Evolutionary conservation across 2,113 vertebrate species (phyloP), one percentile per base, ranked within the genome.

Genomic region (Oreotrochilus melanogaster): DNA sequence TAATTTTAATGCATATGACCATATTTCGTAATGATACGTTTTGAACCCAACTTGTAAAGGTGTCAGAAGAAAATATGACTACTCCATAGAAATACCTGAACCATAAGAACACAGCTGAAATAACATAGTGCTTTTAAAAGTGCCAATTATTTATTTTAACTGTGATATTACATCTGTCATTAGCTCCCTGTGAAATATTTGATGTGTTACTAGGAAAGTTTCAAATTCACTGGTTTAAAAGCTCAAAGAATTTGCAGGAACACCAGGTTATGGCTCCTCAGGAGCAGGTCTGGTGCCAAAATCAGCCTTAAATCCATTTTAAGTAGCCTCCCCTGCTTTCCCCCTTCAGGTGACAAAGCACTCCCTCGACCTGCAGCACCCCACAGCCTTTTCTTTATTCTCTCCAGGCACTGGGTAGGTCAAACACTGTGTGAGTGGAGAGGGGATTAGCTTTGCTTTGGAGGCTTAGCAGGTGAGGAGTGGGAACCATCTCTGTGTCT

Each of bases 141-240:
- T 42, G 56, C 90, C 93, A 96, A 97, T 97, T 96, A 94, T 94
- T 92, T 97, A 95, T 93, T 95, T 95, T 96, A 95, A 96, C 61
- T 81, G 86, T 43, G 85, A 88, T 88, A 78, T 71, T 94, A 84
- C 90, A 80, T 79, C 76, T 93, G 82, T 93, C 94, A 93, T 84
- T 88, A 94, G n/a, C 56, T 80, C 47, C 1, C 0, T 8, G 18
- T 85, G 85, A 90, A 91, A 70, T 95, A 96, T 58, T 93, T 71
- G 70, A 39, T 21, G 17, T n/a, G 21, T 71, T 86, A 69, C 24
- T 60, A 80, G 39, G 48, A 47, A 92, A 66, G 14, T 30, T 89
- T 82, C 51, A 56, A 88, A 86, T 74, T 74, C 39, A 75, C 7
- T 2, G 1, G 10, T 85, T 91, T 64, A 56, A 43, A 22, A 6